Percentiles rank a stretch among this genome's conserved stretches.
These are phyloP conservation scores for Theocolax elegans DNA, from an alignment of 1,140 invertebrate species.

Conservation along the genomic window DNA sequence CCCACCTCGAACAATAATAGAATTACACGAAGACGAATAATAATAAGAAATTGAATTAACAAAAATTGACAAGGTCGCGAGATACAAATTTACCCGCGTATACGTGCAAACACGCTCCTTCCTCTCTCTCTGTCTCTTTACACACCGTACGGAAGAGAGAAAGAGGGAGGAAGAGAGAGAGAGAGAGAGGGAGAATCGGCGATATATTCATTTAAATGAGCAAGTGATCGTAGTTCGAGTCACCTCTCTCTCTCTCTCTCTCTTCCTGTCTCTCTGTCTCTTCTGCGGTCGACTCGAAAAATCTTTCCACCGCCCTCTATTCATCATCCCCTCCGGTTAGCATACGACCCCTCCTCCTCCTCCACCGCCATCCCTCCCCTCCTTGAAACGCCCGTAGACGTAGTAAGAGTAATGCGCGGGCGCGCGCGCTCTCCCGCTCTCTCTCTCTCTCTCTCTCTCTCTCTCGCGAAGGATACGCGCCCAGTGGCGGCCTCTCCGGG, in stretches of 20 bases:
- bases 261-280: background rate
- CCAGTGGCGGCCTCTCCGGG: background rate
- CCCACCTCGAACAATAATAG: too few species aligned
- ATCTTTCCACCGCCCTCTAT: background rate
- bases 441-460: background rate
- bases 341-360: background rate
- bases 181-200: background rate
- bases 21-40: too few species aligned
- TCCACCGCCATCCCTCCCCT: background rate
- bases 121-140: too few species aligned
- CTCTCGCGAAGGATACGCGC: background rate
- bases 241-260: background rate
- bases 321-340: background rate
- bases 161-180: background rate
- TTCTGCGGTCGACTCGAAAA: background rate
- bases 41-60: too few species aligned
- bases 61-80: too few species aligned
- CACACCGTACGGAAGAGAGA: background rate
- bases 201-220: too few species aligned
- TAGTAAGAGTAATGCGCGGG: conserved; percentile 56
- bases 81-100: too few species aligned
- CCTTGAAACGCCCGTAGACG: conserved; percentile 36
- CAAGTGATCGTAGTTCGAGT: too few species aligned
- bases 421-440: conserved; percentile 41
- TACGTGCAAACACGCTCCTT: background rate